Percentiles rank a stretch among this genome's conserved stretches.
These are phyloP conservation scores for Dromococcyx pavoninus DNA, from an alignment of 2,797 vertebrate genomes.

Conservation along the genomic window DNA sequence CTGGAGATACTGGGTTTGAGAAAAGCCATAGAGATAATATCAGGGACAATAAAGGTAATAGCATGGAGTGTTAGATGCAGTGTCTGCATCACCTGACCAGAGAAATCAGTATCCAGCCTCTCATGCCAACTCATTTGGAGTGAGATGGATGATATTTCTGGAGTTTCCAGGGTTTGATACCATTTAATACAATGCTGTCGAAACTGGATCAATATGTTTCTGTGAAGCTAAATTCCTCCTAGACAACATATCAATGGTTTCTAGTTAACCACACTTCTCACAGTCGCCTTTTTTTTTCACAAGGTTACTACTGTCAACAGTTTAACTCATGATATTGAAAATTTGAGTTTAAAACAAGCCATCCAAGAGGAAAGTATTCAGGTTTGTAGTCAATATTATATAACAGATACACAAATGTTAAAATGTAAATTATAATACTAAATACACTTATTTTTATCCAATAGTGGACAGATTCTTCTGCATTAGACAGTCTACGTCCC, in stretches of 20 bases:
- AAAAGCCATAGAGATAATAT: background rate
- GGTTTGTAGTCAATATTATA: background rate
- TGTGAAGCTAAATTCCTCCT: background rate
- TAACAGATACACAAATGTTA: background rate
- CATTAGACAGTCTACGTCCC: background rate
- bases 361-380: background rate
- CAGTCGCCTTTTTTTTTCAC: background rate
- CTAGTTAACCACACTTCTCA: background rate
- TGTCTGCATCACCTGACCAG: background rate
- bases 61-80: background rate
- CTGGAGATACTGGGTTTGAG: background rate
- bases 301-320: constrained; percentile 20
- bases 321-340: background rate
- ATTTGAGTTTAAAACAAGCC: background rate
- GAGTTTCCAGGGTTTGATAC: background rate
- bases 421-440: background rate
- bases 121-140: background rate
- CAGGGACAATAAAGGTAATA: too few species aligned
- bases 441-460: background rate
- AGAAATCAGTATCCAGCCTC: background rate
- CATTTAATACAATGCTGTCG: background rate
- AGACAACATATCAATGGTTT: background rate
- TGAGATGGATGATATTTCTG: background rate
- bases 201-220: background rate
- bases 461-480: background rate